phyloP scores from a whole-genome alignment of 2,888 invertebrate genomes.

The Sphaeridia pumilis region DNA sequence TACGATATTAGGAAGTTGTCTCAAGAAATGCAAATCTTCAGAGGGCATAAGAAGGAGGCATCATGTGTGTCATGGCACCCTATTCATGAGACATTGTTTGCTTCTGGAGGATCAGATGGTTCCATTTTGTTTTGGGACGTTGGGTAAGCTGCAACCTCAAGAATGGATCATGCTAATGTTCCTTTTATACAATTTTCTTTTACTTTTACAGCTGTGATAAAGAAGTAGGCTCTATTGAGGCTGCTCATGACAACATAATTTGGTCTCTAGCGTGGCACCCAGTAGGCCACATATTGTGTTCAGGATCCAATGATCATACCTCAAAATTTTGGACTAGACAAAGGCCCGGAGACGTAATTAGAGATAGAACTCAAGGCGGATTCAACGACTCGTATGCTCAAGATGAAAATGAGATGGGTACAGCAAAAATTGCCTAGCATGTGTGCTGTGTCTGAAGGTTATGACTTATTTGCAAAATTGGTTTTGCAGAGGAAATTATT shows the following conservation, averaged over 20 bases:
- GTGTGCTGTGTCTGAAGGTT: too few species aligned
- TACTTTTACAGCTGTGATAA: conserved; percentile 74
- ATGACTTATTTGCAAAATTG: too few species aligned
- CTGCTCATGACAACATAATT: conserved; percentile 97
- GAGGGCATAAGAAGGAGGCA: conserved; percentile 98
- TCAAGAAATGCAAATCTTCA: conserved; percentile 90
- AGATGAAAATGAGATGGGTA: conserved; percentile 58
- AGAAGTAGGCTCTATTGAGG: conserved; percentile 95
- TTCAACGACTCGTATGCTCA: conserved; percentile 42
- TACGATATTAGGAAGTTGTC: conserved; percentile 95
- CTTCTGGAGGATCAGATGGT: conserved; percentile 97
- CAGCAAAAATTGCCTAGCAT: too few species aligned
- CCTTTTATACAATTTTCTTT: too few species aligned
- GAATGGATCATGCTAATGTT: not conserved
- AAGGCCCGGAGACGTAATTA: conserved; percentile 94
- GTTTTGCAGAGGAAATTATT: conserved; percentile 57
- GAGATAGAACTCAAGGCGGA: conserved; percentile 56
- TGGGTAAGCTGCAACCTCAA: conserved; percentile 51
- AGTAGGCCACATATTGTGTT: conserved; percentile 92
- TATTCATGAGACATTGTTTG: conserved; percentile 88
- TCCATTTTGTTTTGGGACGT: conserved; percentile 98
- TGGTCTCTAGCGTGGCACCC: conserved; percentile 99
- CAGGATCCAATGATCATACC: conserved; percentile 99
- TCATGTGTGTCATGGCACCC: conserved; percentile 98
- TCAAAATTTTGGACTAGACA: conserved; percentile 99